Conservation (phyloP, 2,797 vertebrate genomes). For the Poecile montanus region DNA sequence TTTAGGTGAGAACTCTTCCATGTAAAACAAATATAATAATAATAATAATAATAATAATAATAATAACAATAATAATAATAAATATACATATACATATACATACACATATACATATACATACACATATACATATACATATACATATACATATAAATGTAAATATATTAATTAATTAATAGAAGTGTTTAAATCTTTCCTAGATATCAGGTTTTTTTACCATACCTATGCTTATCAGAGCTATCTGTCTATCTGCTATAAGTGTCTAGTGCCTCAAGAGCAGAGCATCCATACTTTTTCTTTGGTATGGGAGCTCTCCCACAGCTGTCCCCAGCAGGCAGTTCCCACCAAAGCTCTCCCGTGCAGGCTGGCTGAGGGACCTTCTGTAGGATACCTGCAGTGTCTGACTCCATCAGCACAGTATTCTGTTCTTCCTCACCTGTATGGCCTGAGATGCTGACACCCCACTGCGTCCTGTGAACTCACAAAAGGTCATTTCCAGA, state of each 20-base stretch:
- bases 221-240: neutral
- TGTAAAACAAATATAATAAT: neutral
- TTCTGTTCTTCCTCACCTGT: neutral
- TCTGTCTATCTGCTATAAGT: neutral
- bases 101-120: too few relatives aligned
- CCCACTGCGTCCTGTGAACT: too few relatives aligned
- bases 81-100: too few relatives aligned
- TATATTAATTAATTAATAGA: too few relatives aligned
- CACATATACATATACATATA: too few relatives aligned
- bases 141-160: too few relatives aligned
- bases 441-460: too few relatives aligned
- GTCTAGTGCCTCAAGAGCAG: neutral
- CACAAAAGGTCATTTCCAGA: neutral
- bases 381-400: neutral
- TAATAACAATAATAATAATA: too few relatives aligned
- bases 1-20: neutral
- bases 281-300: neutral
- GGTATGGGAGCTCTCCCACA: neutral
- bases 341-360: neutral
- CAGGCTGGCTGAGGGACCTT: neutral
- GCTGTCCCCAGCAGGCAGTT: neutral
- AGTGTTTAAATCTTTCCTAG: neutral
- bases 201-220: neutral
- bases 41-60: neutral
- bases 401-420: neutral